These are phyloP conservation scores for Dolichallabes microphthalmus DNA, from an alignment of 2,113 vertebrate genomes.

Conservation along the genomic window DNA sequence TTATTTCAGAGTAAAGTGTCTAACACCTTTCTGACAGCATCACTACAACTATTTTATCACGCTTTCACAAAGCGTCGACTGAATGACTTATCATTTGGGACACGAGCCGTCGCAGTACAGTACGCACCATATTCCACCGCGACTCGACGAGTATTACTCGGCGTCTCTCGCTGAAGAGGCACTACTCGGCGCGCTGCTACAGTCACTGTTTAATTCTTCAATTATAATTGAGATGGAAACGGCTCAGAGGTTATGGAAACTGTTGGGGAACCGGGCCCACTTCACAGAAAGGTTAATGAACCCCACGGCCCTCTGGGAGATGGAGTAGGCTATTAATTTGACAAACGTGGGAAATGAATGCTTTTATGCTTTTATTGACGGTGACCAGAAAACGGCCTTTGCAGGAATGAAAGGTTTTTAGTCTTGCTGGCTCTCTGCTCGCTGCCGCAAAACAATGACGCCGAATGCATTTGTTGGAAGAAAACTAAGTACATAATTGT, in stretches of 20 bases:
- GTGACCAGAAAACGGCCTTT: conserved; percentile 81
- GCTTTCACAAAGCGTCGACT: conserved; percentile 37
- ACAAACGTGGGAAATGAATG: conserved; percentile 85
- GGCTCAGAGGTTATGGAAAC: conserved; percentile 80
- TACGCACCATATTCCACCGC: conserved; percentile 10
- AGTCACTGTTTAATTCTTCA: conserved; percentile 80
- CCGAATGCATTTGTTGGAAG: conserved; percentile 82
- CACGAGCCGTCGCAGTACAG: background rate
- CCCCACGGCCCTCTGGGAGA: conserved; percentile 81
- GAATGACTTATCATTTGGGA: conserved; percentile 40
- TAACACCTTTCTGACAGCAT: conserved; percentile 11
- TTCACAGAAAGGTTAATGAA: conserved; percentile 81
- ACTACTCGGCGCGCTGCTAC: conserved; percentile 73
- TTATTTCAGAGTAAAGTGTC: conserved; percentile 16
- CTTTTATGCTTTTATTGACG: conserved; percentile 86
- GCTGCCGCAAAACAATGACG: conserved; percentile 76
- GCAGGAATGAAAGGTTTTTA: conserved; percentile 83
- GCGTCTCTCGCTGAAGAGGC: conserved; percentile 68
- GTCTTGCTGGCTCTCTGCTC: conserved; percentile 78
- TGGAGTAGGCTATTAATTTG: conserved; percentile 84
- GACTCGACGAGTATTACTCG: conserved; percentile 29
- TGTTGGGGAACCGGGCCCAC: conserved; percentile 78
- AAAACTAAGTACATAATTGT: conserved; percentile 84
- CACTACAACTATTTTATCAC: conserved; percentile 36
- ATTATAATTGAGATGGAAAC: conserved; percentile 80